A percentile compares a stretch with the other conserved stretches of the same genome.
These are phyloP conservation scores for Troglohyphantes excavatus DNA, from an alignment of 2,888 invertebrate genomes.

Conservation along the genomic window DNA sequence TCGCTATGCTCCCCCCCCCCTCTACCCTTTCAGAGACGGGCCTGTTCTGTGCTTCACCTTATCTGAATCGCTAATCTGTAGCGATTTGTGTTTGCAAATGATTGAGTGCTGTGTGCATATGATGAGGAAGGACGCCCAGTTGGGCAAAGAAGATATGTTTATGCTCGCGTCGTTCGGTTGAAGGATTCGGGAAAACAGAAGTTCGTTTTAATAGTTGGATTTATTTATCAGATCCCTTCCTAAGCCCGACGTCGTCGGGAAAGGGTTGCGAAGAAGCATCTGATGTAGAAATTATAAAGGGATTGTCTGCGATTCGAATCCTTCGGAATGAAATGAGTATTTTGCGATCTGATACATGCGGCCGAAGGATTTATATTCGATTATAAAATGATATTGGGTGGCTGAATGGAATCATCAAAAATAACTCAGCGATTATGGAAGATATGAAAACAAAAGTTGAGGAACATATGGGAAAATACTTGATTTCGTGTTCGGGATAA, in stretches of 20 bases:
- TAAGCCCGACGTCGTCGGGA: neutral
- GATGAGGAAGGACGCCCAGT: neutral
- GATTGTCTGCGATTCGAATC: neutral
- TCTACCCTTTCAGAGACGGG: neutral
- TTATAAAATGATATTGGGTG: neutral
- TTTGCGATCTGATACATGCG: neutral
- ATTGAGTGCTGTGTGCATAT: constrained; percentile 45
- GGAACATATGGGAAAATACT: too few relatives aligned
- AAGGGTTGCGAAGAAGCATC: neutral
- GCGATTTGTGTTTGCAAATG: constrained; percentile 75
- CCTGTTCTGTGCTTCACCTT: neutral
- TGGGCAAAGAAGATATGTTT: constrained; percentile 60
- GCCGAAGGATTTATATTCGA: neutral
- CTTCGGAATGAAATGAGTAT: neutral
- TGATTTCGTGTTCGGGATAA: too few relatives aligned
- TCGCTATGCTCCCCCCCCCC: neutral
- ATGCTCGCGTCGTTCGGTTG: constrained; percentile 57
- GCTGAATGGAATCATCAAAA: neutral
- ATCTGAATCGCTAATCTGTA: constrained; percentile 59
- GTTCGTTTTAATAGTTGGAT: constrained; percentile 72
- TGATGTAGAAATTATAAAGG: constrained; percentile 27
- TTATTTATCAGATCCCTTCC: constrained; percentile 63
- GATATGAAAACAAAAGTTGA: neutral
- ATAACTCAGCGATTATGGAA: neutral
- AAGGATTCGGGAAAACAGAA: constrained; percentile 66